A percentile compares a stretch with the other conserved stretches of the same genome.
These are phyloP conservation scores for Campopleginae sp. DNA, from an alignment of 2,888 invertebrate species.

Conservation along the genomic window DNA sequence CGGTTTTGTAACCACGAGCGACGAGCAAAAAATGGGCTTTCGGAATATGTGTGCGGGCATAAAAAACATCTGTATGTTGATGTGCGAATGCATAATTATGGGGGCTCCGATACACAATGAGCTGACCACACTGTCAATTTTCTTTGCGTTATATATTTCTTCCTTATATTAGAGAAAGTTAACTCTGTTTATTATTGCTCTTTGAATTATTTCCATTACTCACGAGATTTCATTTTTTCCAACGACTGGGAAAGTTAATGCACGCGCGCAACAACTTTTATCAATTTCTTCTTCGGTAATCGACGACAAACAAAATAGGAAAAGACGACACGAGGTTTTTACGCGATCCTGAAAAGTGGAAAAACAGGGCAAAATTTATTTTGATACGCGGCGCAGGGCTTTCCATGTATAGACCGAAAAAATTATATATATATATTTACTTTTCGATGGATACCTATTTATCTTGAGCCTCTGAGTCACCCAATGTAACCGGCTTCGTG, in stretches of 20 bases:
- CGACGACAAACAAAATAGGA: neutral
- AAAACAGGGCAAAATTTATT: neutral
- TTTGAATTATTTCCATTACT: neutral
- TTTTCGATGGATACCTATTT: neutral
- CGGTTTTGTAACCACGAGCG: constrained; percentile 63
- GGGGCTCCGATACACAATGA: neutral
- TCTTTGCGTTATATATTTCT: neutral
- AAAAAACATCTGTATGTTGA: neutral
- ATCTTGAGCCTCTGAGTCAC: constrained; percentile 54
- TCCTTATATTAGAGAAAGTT: neutral
- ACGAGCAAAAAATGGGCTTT: constrained; percentile 31
- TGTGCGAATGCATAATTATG: neutral
- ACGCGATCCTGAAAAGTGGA: neutral
- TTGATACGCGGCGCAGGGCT: neutral
- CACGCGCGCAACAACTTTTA: neutral
- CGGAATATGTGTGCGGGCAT: constrained; percentile 14
- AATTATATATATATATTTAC: neutral
- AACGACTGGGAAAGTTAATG: neutral
- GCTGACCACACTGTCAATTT: neutral
- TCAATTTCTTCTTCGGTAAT: neutral
- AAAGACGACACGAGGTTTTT: neutral
- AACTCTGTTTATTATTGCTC: neutral
- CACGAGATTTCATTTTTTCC: neutral
- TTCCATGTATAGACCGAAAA: neutral
- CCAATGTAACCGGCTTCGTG: constrained; percentile 57